Conservation (phyloP, 2,113 vertebrate genomes). For the Tyrannus savana region DNA sequence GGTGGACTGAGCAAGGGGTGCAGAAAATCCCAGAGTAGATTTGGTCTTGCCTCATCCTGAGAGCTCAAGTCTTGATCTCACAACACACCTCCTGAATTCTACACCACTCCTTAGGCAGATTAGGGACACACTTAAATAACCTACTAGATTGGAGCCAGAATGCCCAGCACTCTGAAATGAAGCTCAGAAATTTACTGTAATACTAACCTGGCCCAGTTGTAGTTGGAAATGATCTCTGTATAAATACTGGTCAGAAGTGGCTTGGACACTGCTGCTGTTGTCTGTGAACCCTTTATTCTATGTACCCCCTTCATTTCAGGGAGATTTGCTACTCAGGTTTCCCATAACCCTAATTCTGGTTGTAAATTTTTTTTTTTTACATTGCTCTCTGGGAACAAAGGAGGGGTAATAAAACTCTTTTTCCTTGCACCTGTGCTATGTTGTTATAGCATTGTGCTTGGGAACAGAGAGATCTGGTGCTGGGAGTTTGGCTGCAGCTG, state of each 20-base stretch:
- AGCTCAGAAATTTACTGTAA: background rate
- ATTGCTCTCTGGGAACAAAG: background rate
- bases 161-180: background rate
- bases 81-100: background rate
- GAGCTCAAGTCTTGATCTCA: slow-evolving; percentile 1
- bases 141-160: background rate
- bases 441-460: background rate
- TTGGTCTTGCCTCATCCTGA: slow-evolving; percentile 34
- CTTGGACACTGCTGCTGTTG: background rate
- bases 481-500: background rate
- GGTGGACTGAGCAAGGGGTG: slow-evolving; percentile 18
- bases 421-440: background rate
- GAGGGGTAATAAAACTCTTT: background rate
- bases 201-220: background rate
- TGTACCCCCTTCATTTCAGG: background rate
- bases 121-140: background rate
- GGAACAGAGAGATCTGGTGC: background rate
- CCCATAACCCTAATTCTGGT: background rate
- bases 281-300: background rate
- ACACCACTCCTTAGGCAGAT: background rate
- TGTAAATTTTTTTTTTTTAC: background rate
- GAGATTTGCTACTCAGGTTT: background rate
- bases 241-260: background rate
- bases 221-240: background rate
- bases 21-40: slow-evolving; percentile 61